Percentiles rank a stretch among this genome's conserved stretches.
phyloP scores from a whole-genome alignment of 2,888 invertebrate species.

The Orgyia antiqua region DNA sequence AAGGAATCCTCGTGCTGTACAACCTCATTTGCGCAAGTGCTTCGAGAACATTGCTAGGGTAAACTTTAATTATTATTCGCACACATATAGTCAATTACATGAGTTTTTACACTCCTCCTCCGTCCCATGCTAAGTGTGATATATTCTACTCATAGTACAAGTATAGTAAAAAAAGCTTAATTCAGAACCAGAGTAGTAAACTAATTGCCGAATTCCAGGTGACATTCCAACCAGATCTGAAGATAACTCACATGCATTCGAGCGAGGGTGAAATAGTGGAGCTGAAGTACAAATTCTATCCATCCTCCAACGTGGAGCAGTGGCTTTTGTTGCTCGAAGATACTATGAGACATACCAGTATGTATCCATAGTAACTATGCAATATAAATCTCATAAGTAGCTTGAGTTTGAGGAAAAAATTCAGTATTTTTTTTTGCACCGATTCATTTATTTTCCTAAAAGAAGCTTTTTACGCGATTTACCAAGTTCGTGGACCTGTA shows the following conservation, averaged over 20 bases:
- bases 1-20: conserved; percentile 86
- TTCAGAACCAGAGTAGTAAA: too few relatives aligned
- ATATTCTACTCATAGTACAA: too few relatives aligned
- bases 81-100: too few relatives aligned
- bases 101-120: neutral
- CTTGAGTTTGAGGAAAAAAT: neutral
- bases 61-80: too few relatives aligned
- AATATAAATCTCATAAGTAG: neutral
- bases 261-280: conserved; percentile 86
- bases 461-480: too few relatives aligned
- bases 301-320: conserved; percentile 84
- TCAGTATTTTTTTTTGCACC: too few relatives aligned
- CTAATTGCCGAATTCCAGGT: conserved; percentile 64
- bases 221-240: conserved; percentile 82
- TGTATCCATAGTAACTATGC: conserved; percentile 18
- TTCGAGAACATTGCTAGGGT: conserved; percentile 87
- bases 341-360: conserved; percentile 82
- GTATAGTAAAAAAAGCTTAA: too few relatives aligned
- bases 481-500: too few relatives aligned
- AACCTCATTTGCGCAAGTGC: conserved; percentile 90
- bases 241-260: conserved; percentile 86
- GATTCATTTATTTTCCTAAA: too few relatives aligned
- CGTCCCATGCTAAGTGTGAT: too few relatives aligned
- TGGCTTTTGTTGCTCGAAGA: conserved; percentile 85
- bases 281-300: conserved; percentile 82